Evolutionary conservation across 2,888 invertebrate species (phyloP).

Genomic region (Clanis bilineata): DNA sequence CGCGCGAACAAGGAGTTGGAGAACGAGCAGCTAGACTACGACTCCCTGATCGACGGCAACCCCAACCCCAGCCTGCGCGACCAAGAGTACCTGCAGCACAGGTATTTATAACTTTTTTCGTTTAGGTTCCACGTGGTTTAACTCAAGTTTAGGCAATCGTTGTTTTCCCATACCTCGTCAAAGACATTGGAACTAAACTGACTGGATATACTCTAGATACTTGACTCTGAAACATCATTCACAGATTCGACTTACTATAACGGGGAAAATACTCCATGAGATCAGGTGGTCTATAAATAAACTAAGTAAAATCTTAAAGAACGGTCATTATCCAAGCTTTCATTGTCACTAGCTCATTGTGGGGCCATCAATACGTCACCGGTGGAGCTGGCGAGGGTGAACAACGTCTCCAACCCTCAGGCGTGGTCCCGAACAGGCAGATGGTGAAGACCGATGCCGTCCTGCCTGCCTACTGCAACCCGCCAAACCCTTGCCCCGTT

Average conservation of each 20-base stretch:
- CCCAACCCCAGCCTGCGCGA: slow-evolving; percentile 91
- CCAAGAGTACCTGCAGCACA: slow-evolving; percentile 93
- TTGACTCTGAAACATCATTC: too few relatives aligned
- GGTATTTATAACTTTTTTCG: slow-evolving; percentile 52
- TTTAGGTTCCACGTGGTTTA: too few relatives aligned
- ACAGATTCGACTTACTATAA: too few relatives aligned
- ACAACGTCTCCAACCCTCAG: slow-evolving; percentile 83
- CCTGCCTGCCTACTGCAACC: slow-evolving; percentile 98
- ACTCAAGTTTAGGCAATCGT: too few relatives aligned
- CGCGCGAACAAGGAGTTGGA: slow-evolving; percentile 82
- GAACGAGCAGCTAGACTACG: slow-evolving; percentile 87
- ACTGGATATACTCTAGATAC: too few relatives aligned
- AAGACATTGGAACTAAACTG: too few relatives aligned
- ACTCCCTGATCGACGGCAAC: slow-evolving; percentile 85
- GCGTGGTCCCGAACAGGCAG: slow-evolving; percentile 81
- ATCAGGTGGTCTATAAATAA: not conserved
- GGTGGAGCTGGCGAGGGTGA: slow-evolving; percentile 91
- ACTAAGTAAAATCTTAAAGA: not conserved
- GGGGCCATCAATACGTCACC: slow-evolving; percentile 89
- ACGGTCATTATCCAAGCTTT: not conserved
- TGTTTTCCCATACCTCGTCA: too few relatives aligned
- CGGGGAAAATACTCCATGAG: too few relatives aligned
- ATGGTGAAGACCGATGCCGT: slow-evolving; percentile 95
- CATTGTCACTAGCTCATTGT: slow-evolving; percentile 76
- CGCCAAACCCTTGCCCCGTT: slow-evolving; percentile 98